Base-by-base conservation (phyloP, 2,888 invertebrate species). In the Xestia c-nigrum region DNA sequence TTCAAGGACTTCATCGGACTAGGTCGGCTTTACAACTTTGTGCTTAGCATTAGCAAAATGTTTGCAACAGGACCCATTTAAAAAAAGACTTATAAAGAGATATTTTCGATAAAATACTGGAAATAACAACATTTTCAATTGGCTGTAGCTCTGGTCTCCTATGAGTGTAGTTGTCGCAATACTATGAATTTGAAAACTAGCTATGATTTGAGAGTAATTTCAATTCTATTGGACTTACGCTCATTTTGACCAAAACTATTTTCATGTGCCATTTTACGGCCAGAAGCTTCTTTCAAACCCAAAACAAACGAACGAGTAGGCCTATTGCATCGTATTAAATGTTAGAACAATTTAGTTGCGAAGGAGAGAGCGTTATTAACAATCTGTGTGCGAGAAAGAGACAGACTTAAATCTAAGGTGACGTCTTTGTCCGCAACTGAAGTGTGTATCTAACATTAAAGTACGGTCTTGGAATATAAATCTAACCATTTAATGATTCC, bases 331-430 rank as follows among this genome's bases (percentile, higher is more conserved):
- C 66, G 69, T 70, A 71, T 70, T 72, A 88, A 88, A 89, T 76
- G 76, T 84, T 77, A 80, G 77, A 76, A 80, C 67, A 63, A 76
- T 76, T 69, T 66, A 40, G 75, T 74, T 79, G 77, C 74, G 78
- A 78, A 69, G 76, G 76, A 79, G 69, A 74, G 65, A 81, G 74
- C 63, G 59, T 72, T 80, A 81, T 66, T 55, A 65, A 72, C 61
- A 76, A 75, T 66, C 61, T 67, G 77, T 76, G 78, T 77, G 84
- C 73, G 57, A 77, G 50, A 83, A 81, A 52, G 63, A 78, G 76
- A 79, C 72, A 83, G 65, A 50, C 63, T 70, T 83, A 84, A 57
- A 83, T 83, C 65, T 63, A 85, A 69, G 7, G 72, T 86, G 86
- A 86, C 72, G 74, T 59, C 24, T 64, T 77, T 63, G 69, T 52